Evolutionary conservation across 1,140 invertebrate genomes (phyloP).

Genomic region (Drosophila oshimai): DNA sequence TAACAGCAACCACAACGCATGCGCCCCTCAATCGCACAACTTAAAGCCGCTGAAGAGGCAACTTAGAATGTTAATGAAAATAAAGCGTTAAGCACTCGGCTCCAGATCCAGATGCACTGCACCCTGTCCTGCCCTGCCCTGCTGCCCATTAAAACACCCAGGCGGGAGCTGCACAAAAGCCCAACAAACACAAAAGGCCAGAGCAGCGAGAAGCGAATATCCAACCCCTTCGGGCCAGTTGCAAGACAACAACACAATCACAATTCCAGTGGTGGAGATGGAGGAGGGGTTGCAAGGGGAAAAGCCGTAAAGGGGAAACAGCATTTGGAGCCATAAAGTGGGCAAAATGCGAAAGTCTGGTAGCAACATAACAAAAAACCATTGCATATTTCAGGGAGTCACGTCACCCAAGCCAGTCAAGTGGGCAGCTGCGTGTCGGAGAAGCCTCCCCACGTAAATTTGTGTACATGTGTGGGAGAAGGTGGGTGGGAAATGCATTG

Average conservation of each 20-base stretch:
- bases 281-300: background rate
- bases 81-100: conserved; percentile 51
- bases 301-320: conserved; percentile 1
- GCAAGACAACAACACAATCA: conserved; percentile 23
- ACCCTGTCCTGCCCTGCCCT: conserved; percentile 4
- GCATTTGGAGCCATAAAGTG: conserved; percentile 71
- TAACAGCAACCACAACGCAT: conserved; percentile 51
- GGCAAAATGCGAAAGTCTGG: conserved; percentile 59
- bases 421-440: conserved; percentile 45
- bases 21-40: conserved; percentile 34
- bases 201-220: conserved; percentile 20
- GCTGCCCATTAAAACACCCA: conserved; percentile 71
- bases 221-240: conserved; percentile 21
- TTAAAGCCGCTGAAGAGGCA: conserved; percentile 52
- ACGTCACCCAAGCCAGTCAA: conserved; percentile 50
- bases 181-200: conserved; percentile 37
- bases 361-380: conserved; percentile 55
- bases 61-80: conserved; percentile 77
- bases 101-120: background rate
- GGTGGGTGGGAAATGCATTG: background rate
- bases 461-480: background rate
- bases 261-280: background rate
- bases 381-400: conserved; percentile 67
- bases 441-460: background rate
- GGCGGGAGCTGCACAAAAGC: conserved; percentile 56